Evolutionary conservation across 2,888 invertebrate genomes (phyloP), one percentile per base, ranked within the genome.

Genomic region (Rhamnusium bicolor): DNA sequence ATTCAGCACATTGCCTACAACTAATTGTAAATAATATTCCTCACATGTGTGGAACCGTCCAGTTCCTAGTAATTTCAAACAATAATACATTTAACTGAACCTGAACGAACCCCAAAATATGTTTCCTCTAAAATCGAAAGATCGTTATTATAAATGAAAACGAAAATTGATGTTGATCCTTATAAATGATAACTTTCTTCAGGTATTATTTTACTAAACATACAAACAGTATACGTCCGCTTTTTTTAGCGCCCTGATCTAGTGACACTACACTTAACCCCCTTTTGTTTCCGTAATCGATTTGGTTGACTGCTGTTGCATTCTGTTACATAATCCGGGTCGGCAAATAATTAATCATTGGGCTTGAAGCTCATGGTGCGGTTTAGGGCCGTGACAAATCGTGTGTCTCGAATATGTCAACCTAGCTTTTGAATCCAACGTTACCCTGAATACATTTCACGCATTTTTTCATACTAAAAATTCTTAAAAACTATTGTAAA

Each of bases 381-480:
- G 86, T 84, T 84, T 82, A 79, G 76, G 80, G 74, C 85, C 82
- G 81, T 86, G 86, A 86, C 86, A 86, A 86, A 86, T 86, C 84
- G 86, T 85, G 78, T 85, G 84, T 85, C 85, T 83, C 81, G 79
- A 81, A 85, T 84, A 83, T 85, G 86, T 86, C 86, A 86, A 85
- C 84, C 84, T 79, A 61, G 80, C 80, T 81, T 84, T 85, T 85
- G 83, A 82, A 66, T 71, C 76, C 76, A 65, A 75, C 76, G 71
- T 72, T 79, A 81, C 81, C 82, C 79, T 80, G 84, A 82, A 84
- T 85, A 83, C 67, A 81, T 83, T 82, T 82, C 80, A 80, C 79
- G 78, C 83, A 77, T 77, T 84, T 83, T 83, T 80, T 81, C 16
- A 62, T 46, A 16, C 49, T 56, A 58, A 68, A 72, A 72, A 72